A percentile compares a stretch with the other conserved stretches of the same genome.
Evolutionary conservation across 2,113 vertebrate genomes (phyloP).

Genomic region (Numenius arquata): DNA sequence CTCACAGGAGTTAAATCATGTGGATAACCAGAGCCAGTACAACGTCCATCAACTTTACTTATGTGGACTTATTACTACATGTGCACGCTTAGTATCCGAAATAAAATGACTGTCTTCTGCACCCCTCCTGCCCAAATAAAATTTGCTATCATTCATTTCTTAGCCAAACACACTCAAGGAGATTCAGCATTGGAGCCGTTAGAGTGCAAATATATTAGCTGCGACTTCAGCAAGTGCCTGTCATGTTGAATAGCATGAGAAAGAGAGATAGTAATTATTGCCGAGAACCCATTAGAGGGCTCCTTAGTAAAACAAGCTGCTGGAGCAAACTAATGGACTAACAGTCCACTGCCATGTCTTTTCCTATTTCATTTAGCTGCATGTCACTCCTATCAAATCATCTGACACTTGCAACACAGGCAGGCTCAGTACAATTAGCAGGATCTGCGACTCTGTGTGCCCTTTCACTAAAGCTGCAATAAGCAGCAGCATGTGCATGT

Average conservation of each 20-base stretch:
- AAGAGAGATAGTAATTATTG: slow-evolving; percentile 96
- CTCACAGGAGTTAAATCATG: not conserved
- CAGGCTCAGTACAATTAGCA: slow-evolving; percentile 81
- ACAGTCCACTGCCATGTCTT: slow-evolving; percentile 79
- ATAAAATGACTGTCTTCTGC: slow-evolving; percentile 36
- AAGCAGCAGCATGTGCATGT: slow-evolving; percentile 25
- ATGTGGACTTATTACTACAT: slow-evolving; percentile 1
- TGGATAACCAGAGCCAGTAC: slow-evolving; percentile 28
- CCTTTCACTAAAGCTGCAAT: slow-evolving; percentile 60
- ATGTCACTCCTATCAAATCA: slow-evolving; percentile 82
- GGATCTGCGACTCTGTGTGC: slow-evolving; percentile 49
- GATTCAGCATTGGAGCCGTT: slow-evolving; percentile 68
- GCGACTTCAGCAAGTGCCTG: slow-evolving; percentile 83
- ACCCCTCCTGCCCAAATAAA: slow-evolving; percentile 48
- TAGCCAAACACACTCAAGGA: slow-evolving; percentile 71
- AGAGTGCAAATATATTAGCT: slow-evolving; percentile 82
- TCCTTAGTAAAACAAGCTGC: slow-evolving; percentile 91
- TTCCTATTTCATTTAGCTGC: slow-evolving; percentile 83
- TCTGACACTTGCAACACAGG: slow-evolving; percentile 78
- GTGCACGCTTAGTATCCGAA: slow-evolving; percentile 38
- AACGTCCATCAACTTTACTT: slow-evolving; percentile 15
- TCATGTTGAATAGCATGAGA: slow-evolving; percentile 87
- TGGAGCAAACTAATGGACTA: slow-evolving; percentile 94
- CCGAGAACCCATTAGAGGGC: slow-evolving; percentile 94
- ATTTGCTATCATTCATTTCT: slow-evolving; percentile 69